Evolutionary conservation across 2,888 invertebrate genomes (phyloP).

Genomic region (Eristalis pertinax): DNA sequence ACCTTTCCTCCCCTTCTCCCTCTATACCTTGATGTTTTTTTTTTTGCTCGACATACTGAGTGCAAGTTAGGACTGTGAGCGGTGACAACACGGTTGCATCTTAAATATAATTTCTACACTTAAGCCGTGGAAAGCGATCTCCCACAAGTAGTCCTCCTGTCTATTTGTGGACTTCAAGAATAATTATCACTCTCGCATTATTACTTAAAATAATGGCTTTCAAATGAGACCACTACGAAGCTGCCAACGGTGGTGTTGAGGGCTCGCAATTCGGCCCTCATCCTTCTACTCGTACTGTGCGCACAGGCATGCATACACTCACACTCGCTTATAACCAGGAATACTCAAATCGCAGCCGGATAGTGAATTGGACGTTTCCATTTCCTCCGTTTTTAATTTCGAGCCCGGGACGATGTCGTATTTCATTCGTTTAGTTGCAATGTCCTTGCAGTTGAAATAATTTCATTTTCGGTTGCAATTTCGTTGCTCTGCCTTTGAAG

Average conservation of each 20-base stretch:
- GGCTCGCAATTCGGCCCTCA: neutral
- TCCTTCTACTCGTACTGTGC: neutral
- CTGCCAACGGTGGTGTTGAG: constrained; percentile 10
- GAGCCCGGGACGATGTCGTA: constrained; percentile 45
- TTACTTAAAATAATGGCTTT: constrained; percentile 70
- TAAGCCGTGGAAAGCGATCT: constrained; percentile 4
- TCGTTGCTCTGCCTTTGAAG: constrained; percentile 31
- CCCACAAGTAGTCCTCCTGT: constrained; percentile 27
- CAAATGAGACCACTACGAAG: constrained; percentile 63
- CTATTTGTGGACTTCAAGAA: constrained; percentile 63
- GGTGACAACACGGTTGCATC: constrained; percentile 19
- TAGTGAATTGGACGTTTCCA: constrained; percentile 66
- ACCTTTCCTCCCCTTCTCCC: no score
- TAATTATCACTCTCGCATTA: constrained; percentile 64
- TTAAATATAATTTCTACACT: constrained; percentile 48
- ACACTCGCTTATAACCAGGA: neutral
- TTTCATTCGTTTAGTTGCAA: neutral
- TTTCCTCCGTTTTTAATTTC: constrained; percentile 63
- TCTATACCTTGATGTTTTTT: neutral
- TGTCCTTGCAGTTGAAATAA: constrained; percentile 11
- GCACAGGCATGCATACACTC: constrained; percentile 7
- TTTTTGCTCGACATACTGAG: constrained; percentile 30
- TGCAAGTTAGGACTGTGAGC: neutral
- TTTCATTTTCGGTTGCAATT: constrained; percentile 38
- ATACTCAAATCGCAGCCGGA: constrained; percentile 9